Conservation (phyloP, 2,888 invertebrate genomes). For the Omphaloscelis lunosa region DNA sequence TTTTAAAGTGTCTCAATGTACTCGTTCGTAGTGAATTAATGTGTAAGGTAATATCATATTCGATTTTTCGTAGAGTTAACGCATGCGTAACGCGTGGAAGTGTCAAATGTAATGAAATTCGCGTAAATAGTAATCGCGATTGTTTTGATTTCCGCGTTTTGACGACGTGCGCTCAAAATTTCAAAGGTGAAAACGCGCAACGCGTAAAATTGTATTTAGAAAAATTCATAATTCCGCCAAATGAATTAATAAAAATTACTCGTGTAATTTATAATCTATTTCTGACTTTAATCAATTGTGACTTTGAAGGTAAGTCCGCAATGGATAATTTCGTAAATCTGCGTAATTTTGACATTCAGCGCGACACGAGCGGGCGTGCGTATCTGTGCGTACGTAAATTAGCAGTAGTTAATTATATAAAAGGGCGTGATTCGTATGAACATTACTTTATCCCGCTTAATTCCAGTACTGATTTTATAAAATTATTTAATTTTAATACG, state of each 20-base stretch:
- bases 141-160: constrained; percentile 3
- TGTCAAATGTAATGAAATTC: constrained; percentile 33
- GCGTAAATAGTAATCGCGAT: constrained; percentile 23
- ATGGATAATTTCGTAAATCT: constrained; percentile 25
- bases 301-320: constrained; percentile 22
- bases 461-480: constrained; percentile 82
- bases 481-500: constrained; percentile 67
- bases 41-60: constrained; percentile 58
- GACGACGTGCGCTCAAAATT: constrained; percentile 23
- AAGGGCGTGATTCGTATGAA: constrained; percentile 77
- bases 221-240: constrained; percentile 35
- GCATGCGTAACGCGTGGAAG: constrained; percentile 39
- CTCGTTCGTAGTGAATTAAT: constrained; percentile 49
- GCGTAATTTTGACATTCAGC: constrained; percentile 46
- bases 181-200: neutral
- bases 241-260: constrained; percentile 16
- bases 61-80: constrained; percentile 43
- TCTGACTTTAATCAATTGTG: constrained; percentile 51
- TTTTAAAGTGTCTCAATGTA: constrained; percentile 56
- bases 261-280: constrained; percentile 36
- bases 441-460: constrained; percentile 78
- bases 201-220: constrained; percentile 6
- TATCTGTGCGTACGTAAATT: constrained; percentile 65
- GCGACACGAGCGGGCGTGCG: constrained; percentile 68
- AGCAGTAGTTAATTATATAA: constrained; percentile 66